Evolutionary conservation across 1,140 invertebrate species (phyloP), one percentile per base, ranked within the genome.

Genomic region (Maniola jurtina): DNA sequence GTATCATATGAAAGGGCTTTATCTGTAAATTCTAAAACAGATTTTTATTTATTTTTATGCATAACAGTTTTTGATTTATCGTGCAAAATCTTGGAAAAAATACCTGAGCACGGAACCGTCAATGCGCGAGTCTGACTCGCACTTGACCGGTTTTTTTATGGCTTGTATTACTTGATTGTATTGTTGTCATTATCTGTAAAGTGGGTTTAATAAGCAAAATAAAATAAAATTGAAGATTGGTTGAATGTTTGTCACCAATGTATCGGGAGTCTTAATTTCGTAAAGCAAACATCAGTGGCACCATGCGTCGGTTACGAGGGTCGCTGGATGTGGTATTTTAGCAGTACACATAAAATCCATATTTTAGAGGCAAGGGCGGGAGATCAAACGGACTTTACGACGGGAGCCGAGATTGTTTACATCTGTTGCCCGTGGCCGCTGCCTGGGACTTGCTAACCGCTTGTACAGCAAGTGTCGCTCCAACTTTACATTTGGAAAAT

Each of bases 341-440:
- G 80, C 81, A 82, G 79, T 73, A 72, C 78, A 77, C 80, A 88
- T 88, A 88, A 90, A 88, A 86, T 88, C 76, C 82, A 90, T 88
- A 89, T 84, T 88, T 86, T 83, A 86, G 79, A 85, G 80, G 78
- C 76, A 81, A 50, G 66, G 65, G 76, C 76, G 83, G 82, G 73
- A 87, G 81, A 89, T 90, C 88, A 90, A 90, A 89, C 88, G 82
- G 79, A 83, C 68, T 90, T 89, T 88, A 89, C 77, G 84, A 82
- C 86, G 79, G 77, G 81, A 63, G 74, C 79, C 80, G 83, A 83
- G 84, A 86, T 84, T 90, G 88, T 90, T 89, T 90, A 90, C 88
- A 89, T 90, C 85, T 90, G 88, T 80, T 85, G 80, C 84, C 80
- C 78, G 79, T 79, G 76, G 83, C 81, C 80, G 76, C 79, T 79